phyloP scores from a whole-genome alignment of 2,888 invertebrate genomes.

The Abscondita cerata region DNA sequence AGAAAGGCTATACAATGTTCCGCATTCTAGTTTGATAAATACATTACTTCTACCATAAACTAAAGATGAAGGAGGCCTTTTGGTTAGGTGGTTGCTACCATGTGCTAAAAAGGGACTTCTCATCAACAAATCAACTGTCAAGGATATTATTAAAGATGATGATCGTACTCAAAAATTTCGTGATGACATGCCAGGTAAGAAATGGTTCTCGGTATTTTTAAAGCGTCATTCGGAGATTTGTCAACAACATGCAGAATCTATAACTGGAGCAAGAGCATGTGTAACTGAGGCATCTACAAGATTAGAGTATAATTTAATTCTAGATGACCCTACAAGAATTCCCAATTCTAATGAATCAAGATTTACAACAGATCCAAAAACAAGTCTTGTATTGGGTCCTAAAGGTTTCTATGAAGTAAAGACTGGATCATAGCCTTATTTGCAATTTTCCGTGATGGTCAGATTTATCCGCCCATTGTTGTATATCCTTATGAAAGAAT shows the following conservation, averaged over 20 bases:
- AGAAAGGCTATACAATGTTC: conserved; percentile 17
- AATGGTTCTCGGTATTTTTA: conserved; percentile 32
- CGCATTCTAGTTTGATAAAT: conserved; percentile 30
- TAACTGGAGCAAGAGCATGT: conserved; percentile 27
- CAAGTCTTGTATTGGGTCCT: conserved; percentile 23
- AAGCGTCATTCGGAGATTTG: conserved; percentile 31
- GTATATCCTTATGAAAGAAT: conserved; percentile 4
- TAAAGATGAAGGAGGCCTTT: conserved; percentile 21
- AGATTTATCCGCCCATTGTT: conserved; percentile 16
- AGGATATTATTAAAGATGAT: conserved; percentile 33
- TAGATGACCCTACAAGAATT: conserved; percentile 34
- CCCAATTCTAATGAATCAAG: conserved; percentile 31
- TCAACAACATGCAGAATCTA: conserved; percentile 18
- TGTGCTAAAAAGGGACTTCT: conserved; percentile 33
- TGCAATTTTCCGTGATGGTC: conserved; percentile 29
- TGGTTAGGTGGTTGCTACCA: conserved; percentile 20
- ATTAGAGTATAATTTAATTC: too few relatives aligned
- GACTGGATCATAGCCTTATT: conserved; percentile 23
- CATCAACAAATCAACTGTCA: conserved; percentile 32
- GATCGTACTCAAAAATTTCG: conserved; percentile 27
- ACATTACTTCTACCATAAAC: conserved; percentile 31
- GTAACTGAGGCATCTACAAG: conserved; percentile 33
- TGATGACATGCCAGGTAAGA: conserved; percentile 24
- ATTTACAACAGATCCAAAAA: conserved; percentile 30
- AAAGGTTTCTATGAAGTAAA: conserved; percentile 22